Conservation (phyloP, 1,140 invertebrate genomes). For the Lepidurus couesii region DNA sequence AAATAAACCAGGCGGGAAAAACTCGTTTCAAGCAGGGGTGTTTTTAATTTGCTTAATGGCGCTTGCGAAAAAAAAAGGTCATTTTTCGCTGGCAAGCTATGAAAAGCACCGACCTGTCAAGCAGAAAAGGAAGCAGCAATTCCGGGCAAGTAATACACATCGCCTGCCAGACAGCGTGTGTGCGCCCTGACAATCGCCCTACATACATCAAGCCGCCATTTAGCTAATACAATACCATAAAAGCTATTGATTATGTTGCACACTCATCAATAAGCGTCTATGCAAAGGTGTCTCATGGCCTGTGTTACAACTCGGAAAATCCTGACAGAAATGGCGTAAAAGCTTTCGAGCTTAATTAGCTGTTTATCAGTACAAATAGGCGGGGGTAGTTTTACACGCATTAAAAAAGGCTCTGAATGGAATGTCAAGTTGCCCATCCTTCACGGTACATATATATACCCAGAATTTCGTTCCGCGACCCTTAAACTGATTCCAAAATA, state of each 20-base stretch:
- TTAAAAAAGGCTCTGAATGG: background rate
- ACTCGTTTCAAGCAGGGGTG: background rate
- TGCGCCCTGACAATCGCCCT: background rate
- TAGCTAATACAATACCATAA: background rate
- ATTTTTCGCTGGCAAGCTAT: background rate
- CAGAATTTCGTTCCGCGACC: background rate
- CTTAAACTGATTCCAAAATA: too few species aligned
- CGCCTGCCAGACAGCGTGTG: too few species aligned
- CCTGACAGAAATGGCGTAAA: background rate
- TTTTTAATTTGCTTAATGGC: slow-evolving; percentile 1
- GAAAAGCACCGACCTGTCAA: background rate
- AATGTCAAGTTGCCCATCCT: background rate
- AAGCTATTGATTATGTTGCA: background rate
- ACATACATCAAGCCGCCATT: background rate
- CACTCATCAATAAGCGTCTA: background rate
- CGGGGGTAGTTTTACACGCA: background rate
- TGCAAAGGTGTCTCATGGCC: background rate
- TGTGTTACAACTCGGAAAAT: background rate
- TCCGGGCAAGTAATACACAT: background rate
- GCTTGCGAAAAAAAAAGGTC: background rate
- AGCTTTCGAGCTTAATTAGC: background rate
- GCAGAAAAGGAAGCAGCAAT: background rate
- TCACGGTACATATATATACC: background rate
- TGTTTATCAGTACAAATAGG: background rate
- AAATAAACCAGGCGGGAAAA: too few species aligned